Percentiles rank a stretch among this genome's conserved stretches.
phyloP scores from a whole-genome alignment of 2,888 invertebrate species.

The Meliscaeva auricollis region DNA sequence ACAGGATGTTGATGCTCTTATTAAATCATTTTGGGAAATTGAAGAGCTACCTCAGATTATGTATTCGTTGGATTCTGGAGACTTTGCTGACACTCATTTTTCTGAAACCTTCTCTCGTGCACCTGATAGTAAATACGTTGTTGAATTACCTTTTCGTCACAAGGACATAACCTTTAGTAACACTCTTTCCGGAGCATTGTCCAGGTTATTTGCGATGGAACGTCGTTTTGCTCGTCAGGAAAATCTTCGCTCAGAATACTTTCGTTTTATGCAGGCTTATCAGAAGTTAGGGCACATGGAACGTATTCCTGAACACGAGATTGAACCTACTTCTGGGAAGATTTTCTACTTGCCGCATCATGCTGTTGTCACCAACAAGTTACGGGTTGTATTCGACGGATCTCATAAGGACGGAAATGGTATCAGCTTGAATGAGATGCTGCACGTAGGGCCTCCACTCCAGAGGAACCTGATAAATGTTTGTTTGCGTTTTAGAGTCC shows the following conservation, averaged over 20 bases:
- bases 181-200: conserved; percentile 11
- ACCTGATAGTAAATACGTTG: not conserved
- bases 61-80: not conserved
- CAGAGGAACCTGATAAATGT: not conserved
- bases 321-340: not conserved
- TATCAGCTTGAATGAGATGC: not conserved
- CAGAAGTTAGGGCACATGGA: conserved; percentile 18
- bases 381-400: not conserved
- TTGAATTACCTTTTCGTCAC: not conserved
- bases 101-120: conserved; percentile 1
- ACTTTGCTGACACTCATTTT: not conserved
- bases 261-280: conserved; percentile 7
- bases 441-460: not conserved
- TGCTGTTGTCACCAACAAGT: conserved; percentile 18
- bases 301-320: not conserved
- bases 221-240: not conserved
- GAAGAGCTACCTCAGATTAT: not conserved
- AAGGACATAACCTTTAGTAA: not conserved
- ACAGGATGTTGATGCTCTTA: not conserved
- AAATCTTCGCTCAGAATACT: conserved; percentile 7
- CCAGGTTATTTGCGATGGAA: conserved; percentile 1
- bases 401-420: not conserved
- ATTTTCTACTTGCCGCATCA: conserved; percentile 36
- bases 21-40: conserved; percentile 16
- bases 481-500: not conserved